Base-by-base conservation (phyloP, 2,888 invertebrate genomes). In the Ischnus inquisitorius region DNA sequence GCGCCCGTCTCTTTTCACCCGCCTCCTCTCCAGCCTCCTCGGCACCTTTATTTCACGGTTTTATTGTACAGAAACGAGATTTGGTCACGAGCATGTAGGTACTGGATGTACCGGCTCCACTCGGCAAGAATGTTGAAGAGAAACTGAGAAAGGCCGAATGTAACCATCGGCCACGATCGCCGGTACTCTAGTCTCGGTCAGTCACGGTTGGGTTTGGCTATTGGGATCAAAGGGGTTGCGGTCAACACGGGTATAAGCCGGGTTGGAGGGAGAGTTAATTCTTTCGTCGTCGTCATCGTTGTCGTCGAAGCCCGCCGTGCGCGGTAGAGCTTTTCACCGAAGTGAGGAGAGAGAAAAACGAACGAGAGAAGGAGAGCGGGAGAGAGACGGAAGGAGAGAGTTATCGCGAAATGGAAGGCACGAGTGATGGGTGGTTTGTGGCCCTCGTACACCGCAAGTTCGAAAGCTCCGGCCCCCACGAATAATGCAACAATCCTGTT, bases 401-500 rank as follows among this genome's bases (percentile, higher is more conserved):
- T 64, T 34, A 51, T 48, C 34, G 75, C 64, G 68, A 75, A 67
- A 82, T 60, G 54, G 74, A 68, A 43, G 46, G 62, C 25, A 68
- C 43, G 60, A 60, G 72, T 81, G 62, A 71, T 64, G 62, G 71
- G 60, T 54, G 46, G 79, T 75, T 85, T 86, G 82, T 60, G 78
- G 72, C 67, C 75, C 75, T 62, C 82, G 76, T 65, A 48, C 51
- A 86, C 92, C 90, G 87, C 91, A 92, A 91, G 90, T 92, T 92
- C 91, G 90, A 92, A 92, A 91, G 92, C 92, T 89, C 90, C 86
- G 90, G 90, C 89, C 87, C 54, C 83, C 86, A 81, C 88, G 91
- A 92, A 93, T 93, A 92, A 92, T 93, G 92, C 91, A 91, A 92
- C 92, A 91, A 91, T 92, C 92, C 90, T 92, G 91, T 91, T 88